These are phyloP conservation scores for Aphodius sticticus DNA, from an alignment of 2,888 invertebrate genomes.

Conservation along the genomic window DNA sequence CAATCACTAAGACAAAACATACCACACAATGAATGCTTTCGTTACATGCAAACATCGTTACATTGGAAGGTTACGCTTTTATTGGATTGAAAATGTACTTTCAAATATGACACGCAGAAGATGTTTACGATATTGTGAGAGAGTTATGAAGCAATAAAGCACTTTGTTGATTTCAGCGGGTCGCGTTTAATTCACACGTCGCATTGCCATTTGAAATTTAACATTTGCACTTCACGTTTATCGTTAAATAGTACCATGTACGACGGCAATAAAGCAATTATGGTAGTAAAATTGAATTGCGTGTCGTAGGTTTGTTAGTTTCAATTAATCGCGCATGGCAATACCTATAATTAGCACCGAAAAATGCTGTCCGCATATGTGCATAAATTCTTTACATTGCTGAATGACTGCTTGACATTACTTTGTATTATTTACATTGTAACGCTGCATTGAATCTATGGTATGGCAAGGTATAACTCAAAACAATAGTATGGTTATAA, in stretches of 20 bases:
- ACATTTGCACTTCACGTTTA: not conserved
- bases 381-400: not conserved
- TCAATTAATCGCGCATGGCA: not conserved
- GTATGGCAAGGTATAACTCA: not conserved
- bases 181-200: not conserved
- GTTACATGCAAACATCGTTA: not conserved
- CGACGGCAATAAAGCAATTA: not conserved
- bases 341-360: not conserved
- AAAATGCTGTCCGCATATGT: not conserved
- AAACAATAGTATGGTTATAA: too few relatives aligned
- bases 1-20: too few relatives aligned
- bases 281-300: not conserved
- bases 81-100: not conserved
- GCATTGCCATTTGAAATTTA: not conserved
- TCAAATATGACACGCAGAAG: not conserved
- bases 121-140: not conserved
- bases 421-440: not conserved
- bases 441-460: not conserved
- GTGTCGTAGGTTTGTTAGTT: not conserved
- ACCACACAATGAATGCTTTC: not conserved
- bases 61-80: not conserved
- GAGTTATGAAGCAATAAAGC: not conserved
- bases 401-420: not conserved
- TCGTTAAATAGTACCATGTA: not conserved
- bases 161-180: not conserved